Percentiles rank a stretch among this genome's conserved stretches.
phyloP scores from a whole-genome alignment of 2,888 invertebrate genomes.

The Eupithecia inturbata region DNA sequence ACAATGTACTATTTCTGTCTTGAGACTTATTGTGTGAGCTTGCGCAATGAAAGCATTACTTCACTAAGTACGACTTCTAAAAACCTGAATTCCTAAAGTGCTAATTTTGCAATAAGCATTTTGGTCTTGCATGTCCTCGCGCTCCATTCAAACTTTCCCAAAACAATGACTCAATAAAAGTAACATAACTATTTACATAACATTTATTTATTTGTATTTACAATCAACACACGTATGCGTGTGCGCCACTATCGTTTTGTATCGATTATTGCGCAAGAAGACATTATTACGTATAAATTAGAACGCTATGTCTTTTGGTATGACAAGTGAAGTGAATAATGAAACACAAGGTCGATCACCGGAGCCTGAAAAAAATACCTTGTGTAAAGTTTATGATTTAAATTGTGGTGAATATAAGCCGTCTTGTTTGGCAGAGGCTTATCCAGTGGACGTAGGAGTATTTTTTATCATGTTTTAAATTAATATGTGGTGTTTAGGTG shows the following conservation, averaged over 20 bases:
- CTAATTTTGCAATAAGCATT: constrained; percentile 40
- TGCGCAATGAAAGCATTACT: not conserved
- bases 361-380: not conserved
- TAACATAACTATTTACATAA: constrained; percentile 63
- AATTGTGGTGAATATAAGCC: too few relatives aligned
- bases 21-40: not conserved
- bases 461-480: too few relatives aligned
- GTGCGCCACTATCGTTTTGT: constrained; percentile 45
- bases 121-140: not conserved
- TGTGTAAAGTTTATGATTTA: too few relatives aligned
- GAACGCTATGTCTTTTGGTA: not conserved
- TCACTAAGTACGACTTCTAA: not conserved
- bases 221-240: constrained; percentile 64
- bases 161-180: constrained; percentile 64
- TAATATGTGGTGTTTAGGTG: too few relatives aligned
- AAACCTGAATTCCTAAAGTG: not conserved
- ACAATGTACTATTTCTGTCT: too few relatives aligned
- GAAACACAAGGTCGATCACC: not conserved
- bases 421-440: too few relatives aligned
- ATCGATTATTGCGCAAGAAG: constrained; percentile 26
- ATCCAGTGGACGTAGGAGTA: too few relatives aligned
- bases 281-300: constrained; percentile 16
- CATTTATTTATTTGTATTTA: constrained; percentile 71
- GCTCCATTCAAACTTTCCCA: constrained; percentile 42
- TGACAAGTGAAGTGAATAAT: not conserved